These are phyloP conservation scores for Mus caroli DNA, from an alignment of 2,797 vertebrate genomes.

Conservation along the genomic window DNA sequence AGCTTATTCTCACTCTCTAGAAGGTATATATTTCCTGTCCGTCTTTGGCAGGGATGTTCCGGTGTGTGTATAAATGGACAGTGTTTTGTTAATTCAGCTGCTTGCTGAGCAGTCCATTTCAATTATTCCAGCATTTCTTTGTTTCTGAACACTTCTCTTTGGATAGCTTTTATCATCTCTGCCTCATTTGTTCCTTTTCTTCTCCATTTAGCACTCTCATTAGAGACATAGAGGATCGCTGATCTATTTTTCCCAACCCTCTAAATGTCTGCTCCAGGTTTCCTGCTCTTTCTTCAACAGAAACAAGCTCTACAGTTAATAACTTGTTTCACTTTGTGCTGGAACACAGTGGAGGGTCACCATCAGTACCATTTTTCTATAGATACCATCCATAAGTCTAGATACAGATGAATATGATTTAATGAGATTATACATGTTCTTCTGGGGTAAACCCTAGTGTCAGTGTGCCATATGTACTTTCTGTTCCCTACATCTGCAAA, in stretches of 20 bases:
- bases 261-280: not conserved
- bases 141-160: conserved; percentile 22
- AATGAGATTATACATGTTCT: not conserved
- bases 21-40: not conserved
- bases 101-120: not conserved
- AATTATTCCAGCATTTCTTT: conserved; percentile 6
- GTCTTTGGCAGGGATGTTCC: not conserved
- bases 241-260: not conserved
- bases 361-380: not conserved
- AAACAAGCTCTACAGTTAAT: not conserved
- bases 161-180: not conserved
- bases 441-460: not conserved
- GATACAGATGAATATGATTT: not conserved
- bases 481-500: not conserved
- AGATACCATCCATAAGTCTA: not conserved
- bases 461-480: rapidly evolving
- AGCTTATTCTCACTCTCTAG: not conserved
- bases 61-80: not conserved
- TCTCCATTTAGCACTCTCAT: conserved; percentile 27
- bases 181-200: conserved; percentile 7
- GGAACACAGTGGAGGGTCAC: not conserved
- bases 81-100: not conserved
- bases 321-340: not conserved
- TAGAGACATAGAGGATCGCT: not conserved
- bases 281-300: not conserved